phyloP scores from a whole-genome alignment of 2,888 invertebrate species.

The Acleris emargana region DNA sequence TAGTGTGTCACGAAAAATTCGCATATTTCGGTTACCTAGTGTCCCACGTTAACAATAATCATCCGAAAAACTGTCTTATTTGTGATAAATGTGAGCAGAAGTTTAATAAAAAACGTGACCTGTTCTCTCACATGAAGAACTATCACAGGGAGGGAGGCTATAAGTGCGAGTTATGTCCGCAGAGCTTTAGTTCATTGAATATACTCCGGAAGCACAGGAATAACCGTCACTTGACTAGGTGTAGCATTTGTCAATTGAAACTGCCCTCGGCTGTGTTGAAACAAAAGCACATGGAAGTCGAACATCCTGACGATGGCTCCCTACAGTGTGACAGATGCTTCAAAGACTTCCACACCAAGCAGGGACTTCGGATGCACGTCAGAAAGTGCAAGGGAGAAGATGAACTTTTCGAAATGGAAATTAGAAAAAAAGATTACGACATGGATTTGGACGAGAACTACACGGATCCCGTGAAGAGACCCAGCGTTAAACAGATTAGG shows the following conservation, averaged over 20 bases:
- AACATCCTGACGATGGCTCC: slow-evolving; percentile 74
- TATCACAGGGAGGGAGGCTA: slow-evolving; percentile 77
- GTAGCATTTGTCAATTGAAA: slow-evolving; percentile 67
- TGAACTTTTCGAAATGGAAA: slow-evolving; percentile 54
- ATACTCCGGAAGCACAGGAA: slow-evolving; percentile 70
- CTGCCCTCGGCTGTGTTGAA: slow-evolving; percentile 70
- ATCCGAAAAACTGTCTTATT: slow-evolving; percentile 73
- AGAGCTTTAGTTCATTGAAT: slow-evolving; percentile 67
- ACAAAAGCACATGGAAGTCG: slow-evolving; percentile 70
- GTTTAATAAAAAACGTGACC: slow-evolving; percentile 71
- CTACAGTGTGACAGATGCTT: slow-evolving; percentile 68
- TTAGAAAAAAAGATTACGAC: slow-evolving; percentile 64
- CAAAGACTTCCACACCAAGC: slow-evolving; percentile 74
- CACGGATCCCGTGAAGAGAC: slow-evolving; percentile 59
- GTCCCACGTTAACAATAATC: slow-evolving; percentile 69
- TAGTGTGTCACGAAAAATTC: slow-evolving; percentile 66
- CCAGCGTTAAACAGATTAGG: slow-evolving; percentile 72
- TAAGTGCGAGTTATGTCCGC: slow-evolving; percentile 67
- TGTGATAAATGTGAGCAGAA: slow-evolving; percentile 75
- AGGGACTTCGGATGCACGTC: slow-evolving; percentile 71
- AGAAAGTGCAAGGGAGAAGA: slow-evolving; percentile 67
- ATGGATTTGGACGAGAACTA: slow-evolving; percentile 66
- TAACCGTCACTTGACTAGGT: slow-evolving; percentile 69
- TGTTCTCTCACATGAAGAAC: slow-evolving; percentile 76
- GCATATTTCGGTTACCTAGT: slow-evolving; percentile 74